These are phyloP conservation scores for Tipula unca DNA, from an alignment of 2,888 invertebrate species.

Conservation along the genomic window DNA sequence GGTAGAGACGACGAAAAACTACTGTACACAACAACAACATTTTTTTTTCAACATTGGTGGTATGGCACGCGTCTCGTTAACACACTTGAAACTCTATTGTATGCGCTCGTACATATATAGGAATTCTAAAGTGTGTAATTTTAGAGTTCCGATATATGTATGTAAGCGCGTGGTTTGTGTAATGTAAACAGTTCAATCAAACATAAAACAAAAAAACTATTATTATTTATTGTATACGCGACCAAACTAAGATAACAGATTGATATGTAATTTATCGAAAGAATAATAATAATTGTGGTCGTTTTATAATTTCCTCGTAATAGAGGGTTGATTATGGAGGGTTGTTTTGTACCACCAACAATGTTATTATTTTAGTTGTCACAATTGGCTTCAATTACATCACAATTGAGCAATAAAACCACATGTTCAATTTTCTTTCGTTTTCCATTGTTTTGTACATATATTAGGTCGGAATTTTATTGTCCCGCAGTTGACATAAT, in stretches of 20 bases:
- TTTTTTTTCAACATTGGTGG: neutral
- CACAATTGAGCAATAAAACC: conserved; percentile 22
- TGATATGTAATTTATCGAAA: neutral
- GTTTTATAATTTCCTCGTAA: neutral
- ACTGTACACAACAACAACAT: neutral
- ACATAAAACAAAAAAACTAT: neutral
- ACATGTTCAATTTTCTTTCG: conserved; percentile 22
- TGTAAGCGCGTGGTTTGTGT: neutral
- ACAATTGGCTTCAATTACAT: conserved; percentile 21
- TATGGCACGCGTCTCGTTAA: conserved; percentile 3
- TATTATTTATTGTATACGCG: no score
- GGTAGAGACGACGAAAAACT: neutral
- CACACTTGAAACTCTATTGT: neutral
- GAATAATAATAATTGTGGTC: neutral
- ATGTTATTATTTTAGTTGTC: neutral
- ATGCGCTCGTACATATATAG: neutral
- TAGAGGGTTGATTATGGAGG: neutral
- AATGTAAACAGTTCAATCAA: neutral
- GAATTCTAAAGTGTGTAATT: neutral
- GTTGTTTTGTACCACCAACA: neutral
- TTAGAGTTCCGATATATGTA: neutral
- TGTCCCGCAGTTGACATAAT: neutral
- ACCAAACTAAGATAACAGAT: neutral
- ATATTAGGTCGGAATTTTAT: neutral
- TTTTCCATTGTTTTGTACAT: neutral